A percentile compares a stretch with the other conserved stretches of the same genome.
Conservation (phyloP, 2,113 vertebrate genomes). For the Carassius gibelio region DNA sequence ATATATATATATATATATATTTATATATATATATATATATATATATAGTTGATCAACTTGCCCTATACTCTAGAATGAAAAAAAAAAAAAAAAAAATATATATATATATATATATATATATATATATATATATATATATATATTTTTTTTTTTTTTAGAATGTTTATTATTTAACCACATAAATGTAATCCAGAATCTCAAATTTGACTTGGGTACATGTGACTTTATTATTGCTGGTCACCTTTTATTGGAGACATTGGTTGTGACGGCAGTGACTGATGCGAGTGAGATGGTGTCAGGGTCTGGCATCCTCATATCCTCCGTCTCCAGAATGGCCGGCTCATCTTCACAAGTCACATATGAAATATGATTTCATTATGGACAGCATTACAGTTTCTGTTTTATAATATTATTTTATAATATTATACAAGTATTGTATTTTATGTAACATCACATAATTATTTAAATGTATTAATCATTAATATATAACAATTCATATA, state of each 20-base stretch:
- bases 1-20: too few relatives aligned
- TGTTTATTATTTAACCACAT: not conserved
- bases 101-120: too few relatives aligned
- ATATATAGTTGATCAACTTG: not conserved
- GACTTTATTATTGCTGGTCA: slow-evolving; percentile 47
- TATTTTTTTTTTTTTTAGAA: too few relatives aligned
- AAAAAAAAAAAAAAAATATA: too few relatives aligned
- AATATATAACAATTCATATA: too few relatives aligned
- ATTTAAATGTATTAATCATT: not conserved
- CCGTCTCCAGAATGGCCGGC: slow-evolving; percentile 89
- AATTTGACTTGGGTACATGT: not conserved
- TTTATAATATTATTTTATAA: too few relatives aligned
- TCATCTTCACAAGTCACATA: slow-evolving; percentile 78
- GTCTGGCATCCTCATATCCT: slow-evolving; percentile 84
- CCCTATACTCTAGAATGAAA: not conserved
- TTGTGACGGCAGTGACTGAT: slow-evolving; percentile 94
- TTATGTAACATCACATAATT: not conserved
- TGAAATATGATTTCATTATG: not conserved
- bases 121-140: too few relatives aligned
- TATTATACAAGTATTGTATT: not conserved
- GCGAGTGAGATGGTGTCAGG: slow-evolving; percentile 90
- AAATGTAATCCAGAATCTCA: not conserved
- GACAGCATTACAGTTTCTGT: not conserved
- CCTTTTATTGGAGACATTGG: slow-evolving; percentile 97
- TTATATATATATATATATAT: too few relatives aligned